Conservation (phyloP, 2,113 vertebrate genomes). For the Coptodon bakossiorum region DNA sequence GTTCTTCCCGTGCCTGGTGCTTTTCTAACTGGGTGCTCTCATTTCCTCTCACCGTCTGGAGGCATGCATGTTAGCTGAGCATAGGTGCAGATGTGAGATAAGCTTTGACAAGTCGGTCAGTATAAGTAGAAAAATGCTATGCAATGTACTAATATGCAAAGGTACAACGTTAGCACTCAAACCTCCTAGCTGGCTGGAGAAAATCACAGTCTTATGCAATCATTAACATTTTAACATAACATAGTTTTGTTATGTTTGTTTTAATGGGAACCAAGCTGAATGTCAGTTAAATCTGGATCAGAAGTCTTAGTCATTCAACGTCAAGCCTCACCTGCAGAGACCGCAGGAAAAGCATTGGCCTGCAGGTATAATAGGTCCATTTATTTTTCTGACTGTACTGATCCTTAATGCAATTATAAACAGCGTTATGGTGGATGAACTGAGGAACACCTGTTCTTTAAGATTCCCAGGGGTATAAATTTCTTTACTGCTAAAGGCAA, state of each 20-base stretch:
- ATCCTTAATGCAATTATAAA: background rate
- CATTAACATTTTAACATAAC: background rate
- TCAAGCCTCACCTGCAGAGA: background rate
- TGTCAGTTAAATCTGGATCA: background rate
- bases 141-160: background rate
- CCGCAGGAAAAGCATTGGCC: background rate
- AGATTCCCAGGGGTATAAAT: background rate
- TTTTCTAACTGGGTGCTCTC: background rate
- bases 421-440: background rate
- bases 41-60: background rate
- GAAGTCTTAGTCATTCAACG: background rate
- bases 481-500: background rate
- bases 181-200: background rate
- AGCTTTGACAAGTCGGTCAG: background rate
- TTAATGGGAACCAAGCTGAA: background rate
- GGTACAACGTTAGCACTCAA: background rate
- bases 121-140: background rate
- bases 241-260: background rate
- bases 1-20: background rate
- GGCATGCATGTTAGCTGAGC: background rate
- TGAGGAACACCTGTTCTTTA: slow-evolving; percentile 16
- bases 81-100: background rate
- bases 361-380: background rate
- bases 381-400: background rate
- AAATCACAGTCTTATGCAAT: background rate